Conservation (phyloP, 2,797 vertebrate species). For the Clarias pachynema region DNA sequence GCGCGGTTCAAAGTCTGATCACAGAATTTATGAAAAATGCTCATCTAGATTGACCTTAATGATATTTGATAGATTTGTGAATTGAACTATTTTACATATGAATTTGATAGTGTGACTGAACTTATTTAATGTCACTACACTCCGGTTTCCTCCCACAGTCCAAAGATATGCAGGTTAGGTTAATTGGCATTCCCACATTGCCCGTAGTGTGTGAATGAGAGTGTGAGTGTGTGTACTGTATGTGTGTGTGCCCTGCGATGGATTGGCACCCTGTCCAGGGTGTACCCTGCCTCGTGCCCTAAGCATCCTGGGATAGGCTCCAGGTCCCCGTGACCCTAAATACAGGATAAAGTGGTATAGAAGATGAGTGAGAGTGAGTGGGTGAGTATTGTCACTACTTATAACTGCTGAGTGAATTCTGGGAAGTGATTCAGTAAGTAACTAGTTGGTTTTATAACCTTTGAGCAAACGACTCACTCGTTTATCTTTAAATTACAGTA, state of each 20-base stretch:
- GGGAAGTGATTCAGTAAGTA: neutral
- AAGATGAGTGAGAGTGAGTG: too few relatives aligned
- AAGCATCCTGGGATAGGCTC: too few relatives aligned
- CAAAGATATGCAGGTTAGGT: too few relatives aligned
- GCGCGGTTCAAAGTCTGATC: neutral
- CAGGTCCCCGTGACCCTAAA: too few relatives aligned
- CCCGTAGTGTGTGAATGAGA: too few relatives aligned
- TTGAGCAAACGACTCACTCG: neutral
- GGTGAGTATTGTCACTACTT: neutral
- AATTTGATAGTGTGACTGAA: neutral
- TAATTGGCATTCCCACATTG: too few relatives aligned
- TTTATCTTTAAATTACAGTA: neutral
- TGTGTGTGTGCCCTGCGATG: too few relatives aligned
- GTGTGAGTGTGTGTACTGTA: too few relatives aligned
- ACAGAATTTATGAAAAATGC: neutral
- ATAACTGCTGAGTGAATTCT: neutral
- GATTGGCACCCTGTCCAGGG: too few relatives aligned
- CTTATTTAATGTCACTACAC: neutral
- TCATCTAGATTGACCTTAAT: neutral
- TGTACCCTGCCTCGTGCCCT: too few relatives aligned
- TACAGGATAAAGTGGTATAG: too few relatives aligned
- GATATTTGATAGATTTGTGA: neutral
- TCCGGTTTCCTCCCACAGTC: too few relatives aligned
- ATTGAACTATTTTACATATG: neutral
- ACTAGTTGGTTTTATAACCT: neutral